These are phyloP conservation scores for Melanotaenia boesemani DNA, from an alignment of 2,797 vertebrate species.

Conservation along the genomic window DNA sequence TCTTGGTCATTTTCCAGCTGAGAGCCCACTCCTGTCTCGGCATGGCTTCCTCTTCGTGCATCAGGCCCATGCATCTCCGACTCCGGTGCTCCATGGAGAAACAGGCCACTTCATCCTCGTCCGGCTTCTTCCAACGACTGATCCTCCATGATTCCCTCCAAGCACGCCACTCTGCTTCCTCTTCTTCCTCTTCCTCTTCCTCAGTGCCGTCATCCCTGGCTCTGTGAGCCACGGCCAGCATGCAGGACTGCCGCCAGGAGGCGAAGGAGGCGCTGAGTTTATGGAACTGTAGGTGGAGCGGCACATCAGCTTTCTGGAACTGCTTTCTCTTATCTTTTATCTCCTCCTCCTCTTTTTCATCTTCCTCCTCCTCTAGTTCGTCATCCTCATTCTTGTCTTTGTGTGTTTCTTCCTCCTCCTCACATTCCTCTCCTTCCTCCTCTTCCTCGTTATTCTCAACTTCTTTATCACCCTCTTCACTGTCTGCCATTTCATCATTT, in stretches of 20 bases:
- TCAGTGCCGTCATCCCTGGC: neutral
- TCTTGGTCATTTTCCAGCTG: slow-evolving; percentile 61
- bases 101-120: slow-evolving; percentile 51
- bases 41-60: neutral
- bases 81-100: slow-evolving; percentile 60
- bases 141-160: slow-evolving; percentile 77
- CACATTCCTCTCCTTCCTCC: neutral
- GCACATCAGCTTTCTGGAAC: neutral
- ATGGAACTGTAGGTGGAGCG: slow-evolving; percentile 72
- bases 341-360: neutral
- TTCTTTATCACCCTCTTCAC: neutral
- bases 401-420: neutral
- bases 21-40: slow-evolving; percentile 49
- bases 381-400: neutral
- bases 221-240: slow-evolving; percentile 55
- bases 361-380: neutral
- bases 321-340: slow-evolving; percentile 15
- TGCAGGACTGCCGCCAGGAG: slow-evolving; percentile 71
- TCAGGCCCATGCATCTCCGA: slow-evolving; percentile 24
- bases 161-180: slow-evolving; percentile 18
- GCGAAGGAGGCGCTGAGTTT: slow-evolving; percentile 53
- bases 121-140: slow-evolving; percentile 35
- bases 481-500: accelerated
- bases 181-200: neutral
- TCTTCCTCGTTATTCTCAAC: neutral